Base-by-base conservation (phyloP, 2,113 vertebrate species). In the Forbesichthys agassizii region DNA sequence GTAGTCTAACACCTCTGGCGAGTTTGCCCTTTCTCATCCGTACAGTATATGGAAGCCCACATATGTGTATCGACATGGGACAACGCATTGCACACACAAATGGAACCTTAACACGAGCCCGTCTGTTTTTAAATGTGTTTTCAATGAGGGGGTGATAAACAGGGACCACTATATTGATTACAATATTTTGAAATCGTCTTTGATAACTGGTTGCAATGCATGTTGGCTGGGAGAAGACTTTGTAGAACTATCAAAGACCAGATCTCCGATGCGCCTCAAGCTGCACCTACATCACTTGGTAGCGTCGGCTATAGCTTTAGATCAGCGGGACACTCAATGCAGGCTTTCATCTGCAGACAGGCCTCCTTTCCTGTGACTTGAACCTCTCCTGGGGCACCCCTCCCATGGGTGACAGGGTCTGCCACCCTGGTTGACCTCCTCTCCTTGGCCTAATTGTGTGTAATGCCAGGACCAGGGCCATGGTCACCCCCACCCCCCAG, bases 371-470 rank as follows among this genome's bases (percentile, higher is more conserved):
- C 77, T 46, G 10, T 86, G 74, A 84, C 80, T 77, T 11, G 11
- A 33, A 53, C 59, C 76, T 51, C 65, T 53, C 68, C 59, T 61
- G 77, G 73, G 78, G 55, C 13, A 78, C 74, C 78, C 69, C 66
- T 79, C 75, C 77, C 68, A 63, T 79, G 75, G 87, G 78, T 84
- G 84, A 84, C 84, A 83, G 69, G 75, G 18, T 78, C 63, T 79
- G 77, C 84, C 79, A 79, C 77, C 73, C 80, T 16, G 61, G 81
- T 88, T 90, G 85, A 89, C 84, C 88, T 79, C 36, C 36, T 66
- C 89, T 84, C 85, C 84, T 87, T 80, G 84, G 70, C 69, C 76
- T 88, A 88, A 91, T 88, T 89, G 85, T 88, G 72, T 90, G 82
- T 86, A 88, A 87, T 88, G 84, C 86, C 87, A 84, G 78, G 27